These are phyloP conservation scores for Plestiodon gilberti DNA, from an alignment of 2,113 vertebrate species.

Conservation along the genomic window DNA sequence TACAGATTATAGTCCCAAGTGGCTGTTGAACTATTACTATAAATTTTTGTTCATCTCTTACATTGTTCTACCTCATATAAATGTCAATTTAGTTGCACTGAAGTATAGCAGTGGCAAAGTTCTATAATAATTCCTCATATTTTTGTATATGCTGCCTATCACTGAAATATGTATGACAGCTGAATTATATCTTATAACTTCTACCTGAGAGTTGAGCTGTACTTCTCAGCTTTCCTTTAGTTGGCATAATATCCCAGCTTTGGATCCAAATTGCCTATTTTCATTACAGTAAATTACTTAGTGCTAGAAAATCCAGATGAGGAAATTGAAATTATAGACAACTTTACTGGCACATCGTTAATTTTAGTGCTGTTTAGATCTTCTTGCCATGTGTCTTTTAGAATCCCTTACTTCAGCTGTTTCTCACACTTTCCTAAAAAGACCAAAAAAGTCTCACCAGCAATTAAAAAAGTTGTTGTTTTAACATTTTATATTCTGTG, in stretches of 20 bases:
- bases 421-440: conserved; percentile 7
- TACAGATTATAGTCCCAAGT: background rate
- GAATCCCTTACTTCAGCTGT: conserved; percentile 30
- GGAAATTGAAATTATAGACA: conserved; percentile 25
- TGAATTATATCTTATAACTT: conserved; percentile 26
- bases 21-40: background rate
- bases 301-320: conserved; percentile 25
- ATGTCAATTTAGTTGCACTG: background rate
- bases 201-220: conserved; percentile 8
- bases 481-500: background rate
- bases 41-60: background rate
- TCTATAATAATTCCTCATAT: background rate
- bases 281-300: conserved; percentile 28
- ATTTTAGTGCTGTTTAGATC: conserved; percentile 28
- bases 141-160: conserved; percentile 23
- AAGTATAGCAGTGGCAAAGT: background rate
- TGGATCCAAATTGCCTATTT: conserved; percentile 26
- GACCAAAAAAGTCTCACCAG: background rate
- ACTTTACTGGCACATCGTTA: conserved; percentile 17
- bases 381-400: conserved; percentile 9
- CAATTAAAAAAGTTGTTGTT: background rate
- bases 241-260: conserved; percentile 2
- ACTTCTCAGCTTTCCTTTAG: conserved; percentile 22
- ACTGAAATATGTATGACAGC: background rate
- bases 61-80: background rate